Evolutionary conservation across 2,113 vertebrate species (phyloP).

Genomic region (Antechinus stuartii): DNA sequence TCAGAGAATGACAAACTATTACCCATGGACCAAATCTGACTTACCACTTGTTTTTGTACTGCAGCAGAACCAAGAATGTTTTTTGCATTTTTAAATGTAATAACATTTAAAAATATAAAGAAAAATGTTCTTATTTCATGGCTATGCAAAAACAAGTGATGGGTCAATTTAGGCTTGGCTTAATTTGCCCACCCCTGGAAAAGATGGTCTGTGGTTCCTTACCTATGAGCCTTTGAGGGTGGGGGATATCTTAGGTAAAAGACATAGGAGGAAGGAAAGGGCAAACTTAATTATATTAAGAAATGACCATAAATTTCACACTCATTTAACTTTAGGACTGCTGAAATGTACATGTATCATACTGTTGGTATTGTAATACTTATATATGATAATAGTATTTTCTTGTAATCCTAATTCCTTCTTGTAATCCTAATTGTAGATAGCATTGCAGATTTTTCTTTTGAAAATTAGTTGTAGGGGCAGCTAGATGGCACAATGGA

Average conservation of each 20-base stretch:
- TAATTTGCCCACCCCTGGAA: background rate
- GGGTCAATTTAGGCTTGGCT: background rate
- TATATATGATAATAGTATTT: background rate
- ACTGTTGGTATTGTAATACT: background rate
- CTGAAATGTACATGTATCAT: background rate
- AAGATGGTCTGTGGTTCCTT: background rate
- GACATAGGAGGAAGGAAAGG: background rate
- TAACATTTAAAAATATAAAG: background rate
- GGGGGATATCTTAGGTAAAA: background rate
- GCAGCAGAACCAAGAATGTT: background rate
- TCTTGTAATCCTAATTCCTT: background rate
- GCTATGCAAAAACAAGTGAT: background rate
- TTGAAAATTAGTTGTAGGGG: constrained; percentile 7
- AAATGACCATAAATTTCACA: background rate
- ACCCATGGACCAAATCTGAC: background rate
- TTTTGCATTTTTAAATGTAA: background rate
- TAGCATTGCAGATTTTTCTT: background rate
- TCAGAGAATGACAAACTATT: background rate
- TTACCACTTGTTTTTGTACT: background rate
- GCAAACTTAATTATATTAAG: background rate
- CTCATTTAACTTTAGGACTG: background rate
- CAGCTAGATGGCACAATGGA: no score
- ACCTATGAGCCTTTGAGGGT: background rate
- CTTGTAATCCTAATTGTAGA: background rate
- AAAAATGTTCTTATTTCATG: background rate